phyloP scores from a whole-genome alignment of 2,888 invertebrate species.

The Drosophila falleni region DNA sequence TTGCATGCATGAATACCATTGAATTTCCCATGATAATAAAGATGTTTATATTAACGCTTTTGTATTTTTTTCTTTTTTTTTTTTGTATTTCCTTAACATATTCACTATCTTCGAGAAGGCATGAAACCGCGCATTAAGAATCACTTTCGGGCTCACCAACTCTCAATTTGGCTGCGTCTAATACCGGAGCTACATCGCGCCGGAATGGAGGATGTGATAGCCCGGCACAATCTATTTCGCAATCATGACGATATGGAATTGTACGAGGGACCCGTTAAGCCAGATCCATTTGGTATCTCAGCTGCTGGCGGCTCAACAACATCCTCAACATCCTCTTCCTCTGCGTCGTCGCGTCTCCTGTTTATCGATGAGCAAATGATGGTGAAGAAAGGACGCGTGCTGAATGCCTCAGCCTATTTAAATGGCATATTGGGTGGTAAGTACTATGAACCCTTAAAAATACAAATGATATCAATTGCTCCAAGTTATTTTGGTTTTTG shows the following conservation, averaged over 20 bases:
- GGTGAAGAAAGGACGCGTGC: slow-evolving; percentile 81
- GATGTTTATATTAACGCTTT: slow-evolving; percentile 55
- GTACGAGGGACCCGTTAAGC: slow-evolving; percentile 95
- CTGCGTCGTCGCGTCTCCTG: slow-evolving; percentile 77
- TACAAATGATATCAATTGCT: slow-evolving; percentile 14
- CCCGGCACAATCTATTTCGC: slow-evolving; percentile 94
- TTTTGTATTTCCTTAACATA: slow-evolving; percentile 16
- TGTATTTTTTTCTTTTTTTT: slow-evolving; percentile 20
- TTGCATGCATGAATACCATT: slow-evolving; percentile 55
- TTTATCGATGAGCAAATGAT: slow-evolving; percentile 84
- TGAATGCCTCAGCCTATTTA: slow-evolving; percentile 80
- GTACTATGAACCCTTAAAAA: slow-evolving; percentile 53
- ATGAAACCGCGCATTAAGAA: slow-evolving; percentile 96
- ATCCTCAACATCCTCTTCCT: slow-evolving; percentile 61
- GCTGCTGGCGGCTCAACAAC: slow-evolving; percentile 71
- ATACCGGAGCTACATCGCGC: slow-evolving; percentile 96
- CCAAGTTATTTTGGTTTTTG: neutral
- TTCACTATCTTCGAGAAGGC: slow-evolving; percentile 87
- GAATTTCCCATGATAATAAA: slow-evolving; percentile 36
- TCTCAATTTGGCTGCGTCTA: slow-evolving; percentile 97
- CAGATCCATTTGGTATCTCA: slow-evolving; percentile 89
- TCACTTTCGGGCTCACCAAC: slow-evolving; percentile 97
- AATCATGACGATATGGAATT: slow-evolving; percentile 95
- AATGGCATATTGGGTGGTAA: slow-evolving; percentile 84
- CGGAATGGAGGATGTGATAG: slow-evolving; percentile 95